These are phyloP conservation scores for Numenius arquata DNA, from an alignment of 2,113 vertebrate genomes.

Conservation along the genomic window DNA sequence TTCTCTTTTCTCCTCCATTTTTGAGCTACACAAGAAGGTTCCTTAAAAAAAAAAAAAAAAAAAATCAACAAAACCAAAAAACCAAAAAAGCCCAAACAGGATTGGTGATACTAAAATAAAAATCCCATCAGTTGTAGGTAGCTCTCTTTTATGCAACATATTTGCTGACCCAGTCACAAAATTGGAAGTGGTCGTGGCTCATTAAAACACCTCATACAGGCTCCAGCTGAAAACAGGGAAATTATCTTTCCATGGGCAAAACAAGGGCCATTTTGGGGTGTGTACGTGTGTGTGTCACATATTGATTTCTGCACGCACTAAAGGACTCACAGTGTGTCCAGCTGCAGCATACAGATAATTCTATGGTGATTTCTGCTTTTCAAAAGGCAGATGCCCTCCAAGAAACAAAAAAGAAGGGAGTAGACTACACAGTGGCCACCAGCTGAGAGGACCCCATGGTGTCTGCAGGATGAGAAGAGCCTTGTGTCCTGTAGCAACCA, in stretches of 20 bases:
- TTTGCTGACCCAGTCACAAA: not conserved
- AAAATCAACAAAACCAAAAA: too few relatives aligned
- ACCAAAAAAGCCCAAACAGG: not conserved
- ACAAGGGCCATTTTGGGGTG: not conserved
- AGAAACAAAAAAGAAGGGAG: not conserved
- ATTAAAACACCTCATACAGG: not conserved
- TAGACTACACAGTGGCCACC: not conserved
- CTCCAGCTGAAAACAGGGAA: not conserved
- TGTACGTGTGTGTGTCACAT: not conserved
- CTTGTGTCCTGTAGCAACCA: not conserved
- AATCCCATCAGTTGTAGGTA: not conserved
- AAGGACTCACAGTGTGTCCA: not conserved
- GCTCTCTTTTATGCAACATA: not conserved
- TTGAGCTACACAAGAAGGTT: not conserved
- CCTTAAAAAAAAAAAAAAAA: not conserved
- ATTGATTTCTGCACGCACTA: not conserved
- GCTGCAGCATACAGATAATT: not conserved
- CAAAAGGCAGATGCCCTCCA: not conserved
- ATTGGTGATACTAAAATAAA: not conserved
- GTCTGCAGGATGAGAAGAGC: not conserved
- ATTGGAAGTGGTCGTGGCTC: not conserved
- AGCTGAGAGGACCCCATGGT: accelerated
- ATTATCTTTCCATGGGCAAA: not conserved
- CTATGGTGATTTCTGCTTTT: not conserved
- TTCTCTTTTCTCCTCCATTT: not conserved